Conservation (phyloP, 2,113 vertebrate genomes). For the Melanotaenia duboulayi region DNA sequence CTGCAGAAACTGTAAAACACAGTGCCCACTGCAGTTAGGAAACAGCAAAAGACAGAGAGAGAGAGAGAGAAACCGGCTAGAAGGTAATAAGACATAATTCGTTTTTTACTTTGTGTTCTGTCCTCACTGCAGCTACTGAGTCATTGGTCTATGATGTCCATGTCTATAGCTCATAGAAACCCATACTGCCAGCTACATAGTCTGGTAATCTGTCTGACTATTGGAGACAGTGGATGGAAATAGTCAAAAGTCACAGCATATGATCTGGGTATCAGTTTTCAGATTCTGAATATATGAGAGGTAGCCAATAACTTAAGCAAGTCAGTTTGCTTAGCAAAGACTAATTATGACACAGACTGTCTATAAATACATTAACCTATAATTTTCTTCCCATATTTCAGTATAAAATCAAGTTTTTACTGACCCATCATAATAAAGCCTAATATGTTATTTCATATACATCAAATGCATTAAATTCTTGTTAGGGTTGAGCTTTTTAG, state of each 20-base stretch:
- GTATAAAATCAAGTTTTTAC: no score
- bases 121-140: no score
- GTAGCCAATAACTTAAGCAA: background rate
- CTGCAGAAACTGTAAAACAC: background rate
- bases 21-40: background rate
- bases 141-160: no score
- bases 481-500: no score
- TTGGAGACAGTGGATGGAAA: slow-evolving; percentile 34
- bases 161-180: no score
- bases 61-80: background rate
- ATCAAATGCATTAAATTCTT: no score
- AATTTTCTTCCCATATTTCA: no score
- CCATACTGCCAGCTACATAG: background rate
- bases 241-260: slow-evolving; percentile 30
- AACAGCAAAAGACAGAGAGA: background rate
- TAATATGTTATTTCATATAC: no score
- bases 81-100: background rate
- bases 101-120: background rate
- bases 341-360: no score
- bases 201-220: slow-evolving; percentile 49
- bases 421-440: no score
- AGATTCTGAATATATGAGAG: background rate
- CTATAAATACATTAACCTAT: no score
- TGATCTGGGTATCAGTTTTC: slow-evolving; percentile 26
- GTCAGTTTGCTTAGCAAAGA: background rate